Evolutionary conservation across 1,140 invertebrate genomes (phyloP), one percentile per base, ranked within the genome.

Genomic region (Oryzaephilus surinamensis): DNA sequence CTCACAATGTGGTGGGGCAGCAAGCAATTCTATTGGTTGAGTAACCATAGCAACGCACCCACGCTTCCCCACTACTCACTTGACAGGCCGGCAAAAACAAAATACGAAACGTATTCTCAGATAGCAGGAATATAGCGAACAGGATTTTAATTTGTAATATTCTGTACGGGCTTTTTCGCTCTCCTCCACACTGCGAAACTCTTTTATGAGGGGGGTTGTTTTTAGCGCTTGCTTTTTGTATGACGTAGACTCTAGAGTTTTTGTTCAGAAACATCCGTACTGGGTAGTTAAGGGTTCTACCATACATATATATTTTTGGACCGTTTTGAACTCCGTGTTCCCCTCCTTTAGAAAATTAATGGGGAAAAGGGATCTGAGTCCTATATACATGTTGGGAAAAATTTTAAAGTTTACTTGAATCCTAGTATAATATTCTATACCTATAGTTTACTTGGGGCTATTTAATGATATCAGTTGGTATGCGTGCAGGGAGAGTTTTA

Each of bases 81-180:
- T 36, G 31, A 41, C 47, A 47, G 39, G 36, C 47, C 46, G 40
- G 53, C 54, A 58, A 58, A 58, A 58, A 58, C 57, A 54, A 58
- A 58, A 53, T 53, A 50, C 54, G 49, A 50, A 41, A 34, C 34
- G 46, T 33, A 27, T 38, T 43, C 48, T 46, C 43, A 47, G 43
- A 41, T 54, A 44, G 41, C 50, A 46, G 40, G n/a, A n/a, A n/a
- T n/a, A n/a, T n/a, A n/a, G n/a, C n/a, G n/a, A n/a, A n/a, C n/a
- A n/a, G n/a, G 32, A 50, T 49, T 54, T 46, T 51, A 54, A 52
- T 54, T 51, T 48, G 43, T 45, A 54, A 52, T 48, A 38, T 52
- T 43, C 48, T 45, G 41, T 45, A 46, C 46, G 43, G 38, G 19
- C 43, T 44, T 42, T 49, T 47, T 44, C 43, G 43, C 42, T 49